Evolutionary conservation across 2,888 invertebrate species (phyloP).

Genomic region (Agrenia bidenticulata): DNA sequence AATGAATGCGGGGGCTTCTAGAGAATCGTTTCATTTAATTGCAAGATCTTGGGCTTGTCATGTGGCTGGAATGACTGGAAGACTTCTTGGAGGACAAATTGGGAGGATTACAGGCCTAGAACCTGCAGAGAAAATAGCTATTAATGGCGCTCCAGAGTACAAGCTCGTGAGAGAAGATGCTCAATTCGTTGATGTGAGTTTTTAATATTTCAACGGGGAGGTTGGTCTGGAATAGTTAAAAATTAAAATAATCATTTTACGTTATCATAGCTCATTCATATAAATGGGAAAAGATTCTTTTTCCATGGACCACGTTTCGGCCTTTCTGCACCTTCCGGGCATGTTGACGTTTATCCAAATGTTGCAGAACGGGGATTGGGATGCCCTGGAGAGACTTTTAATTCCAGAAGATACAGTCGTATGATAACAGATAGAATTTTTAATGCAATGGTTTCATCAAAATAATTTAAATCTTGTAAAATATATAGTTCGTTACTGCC

Average conservation of each 20-base stretch:
- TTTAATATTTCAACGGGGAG: not conserved
- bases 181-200: slow-evolving; percentile 32
- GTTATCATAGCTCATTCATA: slow-evolving; percentile 20
- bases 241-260: not conserved
- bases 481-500: slow-evolving; percentile 41
- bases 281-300: slow-evolving; percentile 38
- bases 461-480: not conserved
- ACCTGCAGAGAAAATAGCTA: slow-evolving; percentile 43
- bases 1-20: slow-evolving; percentile 23
- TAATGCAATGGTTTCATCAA: not conserved
- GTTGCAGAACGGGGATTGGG: slow-evolving; percentile 28
- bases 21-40: slow-evolving; percentile 44
- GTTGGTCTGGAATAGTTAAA: not conserved
- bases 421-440: slow-evolving; percentile 1
- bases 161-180: slow-evolving; percentile 36
- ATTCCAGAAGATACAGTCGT: slow-evolving; percentile 20
- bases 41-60: slow-evolving; percentile 44
- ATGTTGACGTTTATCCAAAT: slow-evolving; percentile 42
- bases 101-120: slow-evolving; percentile 49
- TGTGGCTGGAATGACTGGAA: slow-evolving; percentile 46
- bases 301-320: slow-evolving; percentile 39
- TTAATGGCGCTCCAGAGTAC: slow-evolving; percentile 38
- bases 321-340: slow-evolving; percentile 27
- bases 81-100: slow-evolving; percentile 37
- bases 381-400: slow-evolving; percentile 27